Percentiles rank a stretch among this genome's conserved stretches.
These are phyloP conservation scores for Huso huso DNA, from an alignment of 2,797 vertebrate genomes.

Conservation along the genomic window DNA sequence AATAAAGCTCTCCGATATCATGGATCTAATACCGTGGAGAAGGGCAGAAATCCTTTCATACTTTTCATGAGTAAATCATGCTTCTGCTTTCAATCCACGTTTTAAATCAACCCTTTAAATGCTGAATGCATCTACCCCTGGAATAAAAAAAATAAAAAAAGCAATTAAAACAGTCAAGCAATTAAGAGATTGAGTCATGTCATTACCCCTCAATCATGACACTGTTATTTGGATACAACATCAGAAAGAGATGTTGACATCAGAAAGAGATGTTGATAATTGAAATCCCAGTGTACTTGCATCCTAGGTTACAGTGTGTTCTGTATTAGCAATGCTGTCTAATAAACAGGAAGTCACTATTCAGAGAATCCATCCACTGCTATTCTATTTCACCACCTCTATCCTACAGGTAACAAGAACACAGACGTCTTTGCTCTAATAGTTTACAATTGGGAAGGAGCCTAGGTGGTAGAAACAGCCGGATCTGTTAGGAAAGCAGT, in stretches of 20 bases:
- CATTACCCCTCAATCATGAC: too few species aligned
- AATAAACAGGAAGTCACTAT: constrained; percentile 14
- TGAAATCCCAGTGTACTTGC: too few species aligned
- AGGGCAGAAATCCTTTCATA: constrained; percentile 24
- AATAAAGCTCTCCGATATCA: constrained; percentile 76
- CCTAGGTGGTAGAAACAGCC: constrained; percentile 45
- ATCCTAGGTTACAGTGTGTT: too few species aligned
- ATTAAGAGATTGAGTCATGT: constrained; percentile 18
- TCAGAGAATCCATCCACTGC: constrained; percentile 35
- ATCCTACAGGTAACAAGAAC: constrained; percentile 33
- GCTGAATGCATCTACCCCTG: constrained; percentile 27
- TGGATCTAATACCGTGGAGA: constrained; percentile 69
- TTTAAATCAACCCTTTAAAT: constrained; percentile 27
- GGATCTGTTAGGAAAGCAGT: constrained; percentile 37
- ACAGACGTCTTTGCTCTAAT: constrained; percentile 32
- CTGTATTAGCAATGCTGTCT: constrained; percentile 13
- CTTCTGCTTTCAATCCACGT: constrained; percentile 30
- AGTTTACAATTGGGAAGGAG: constrained; percentile 44
- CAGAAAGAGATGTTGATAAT: too few species aligned
- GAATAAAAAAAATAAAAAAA: constrained; percentile 26
- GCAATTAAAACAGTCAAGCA: constrained; percentile 22
- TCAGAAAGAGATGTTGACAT: too few species aligned
- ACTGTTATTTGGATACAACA: too few species aligned
- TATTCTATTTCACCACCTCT: constrained; percentile 26
- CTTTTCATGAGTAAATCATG: constrained; percentile 26